Evolutionary conservation across 2,888 invertebrate species (phyloP).

Genomic region (Ornithoptera alexandrae): DNA sequence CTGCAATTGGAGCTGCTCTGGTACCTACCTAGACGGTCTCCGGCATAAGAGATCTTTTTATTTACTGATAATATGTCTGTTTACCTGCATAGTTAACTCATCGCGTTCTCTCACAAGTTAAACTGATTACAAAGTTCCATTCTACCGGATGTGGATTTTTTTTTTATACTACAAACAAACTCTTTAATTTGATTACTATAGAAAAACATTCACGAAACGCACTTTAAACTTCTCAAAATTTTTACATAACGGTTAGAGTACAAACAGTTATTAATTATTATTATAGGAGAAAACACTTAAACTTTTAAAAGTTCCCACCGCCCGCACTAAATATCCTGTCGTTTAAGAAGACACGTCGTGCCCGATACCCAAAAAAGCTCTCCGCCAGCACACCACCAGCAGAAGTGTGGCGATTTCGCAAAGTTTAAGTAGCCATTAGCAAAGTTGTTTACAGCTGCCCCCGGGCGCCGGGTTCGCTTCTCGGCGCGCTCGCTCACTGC

Average conservation of each 20-base stretch:
- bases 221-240: background rate
- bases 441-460: slow-evolving; percentile 67
- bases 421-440: slow-evolving; percentile 70
- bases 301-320: slow-evolving; percentile 21
- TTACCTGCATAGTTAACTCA: no score
- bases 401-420: slow-evolving; percentile 55
- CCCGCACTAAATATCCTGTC: slow-evolving; percentile 22
- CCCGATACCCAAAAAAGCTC: slow-evolving; percentile 25
- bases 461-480: slow-evolving; percentile 47
- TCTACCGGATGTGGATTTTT: no score
- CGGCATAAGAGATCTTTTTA: no score
- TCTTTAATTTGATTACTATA: no score
- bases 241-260: background rate
- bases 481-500: slow-evolving; percentile 29
- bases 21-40: no score
- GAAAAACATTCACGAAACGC: no score
- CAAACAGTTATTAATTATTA: background rate
- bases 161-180: no score
- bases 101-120: no score
- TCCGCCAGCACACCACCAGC: slow-evolving; percentile 14
- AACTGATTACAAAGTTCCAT: no score
- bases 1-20: no score
- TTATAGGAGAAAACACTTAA: slow-evolving; percentile 12
- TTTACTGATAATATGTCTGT: no score
- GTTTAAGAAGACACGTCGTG: slow-evolving; percentile 27